Evolutionary conservation across 2,888 invertebrate genomes (phyloP).

Genomic region (Hofmannophila pseudospretella): DNA sequence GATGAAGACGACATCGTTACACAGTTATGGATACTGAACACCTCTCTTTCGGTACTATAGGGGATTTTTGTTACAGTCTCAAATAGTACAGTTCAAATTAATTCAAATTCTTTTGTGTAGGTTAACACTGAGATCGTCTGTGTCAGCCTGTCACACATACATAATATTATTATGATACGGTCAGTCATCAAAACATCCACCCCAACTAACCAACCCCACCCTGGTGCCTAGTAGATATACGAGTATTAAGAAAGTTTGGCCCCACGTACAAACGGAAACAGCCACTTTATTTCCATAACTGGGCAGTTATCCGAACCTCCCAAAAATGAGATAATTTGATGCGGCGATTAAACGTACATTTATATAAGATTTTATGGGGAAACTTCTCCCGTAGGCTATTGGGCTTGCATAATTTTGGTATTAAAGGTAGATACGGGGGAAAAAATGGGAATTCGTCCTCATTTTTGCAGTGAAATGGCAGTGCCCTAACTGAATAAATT

Average conservation of each 20-base stretch:
- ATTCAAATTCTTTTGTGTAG: too few relatives aligned
- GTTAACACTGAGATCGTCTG: too few relatives aligned
- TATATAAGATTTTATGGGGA: constrained; percentile 45
- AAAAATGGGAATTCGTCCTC: constrained; percentile 14
- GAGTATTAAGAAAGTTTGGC: neutral
- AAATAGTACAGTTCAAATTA: too few relatives aligned
- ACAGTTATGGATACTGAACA: too few relatives aligned
- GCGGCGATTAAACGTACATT: constrained; percentile 47
- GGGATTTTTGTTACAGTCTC: too few relatives aligned
- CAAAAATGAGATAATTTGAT: constrained; percentile 60
- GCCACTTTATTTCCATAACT: constrained; percentile 38
- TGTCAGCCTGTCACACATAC: too few relatives aligned
- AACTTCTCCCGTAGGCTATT: constrained; percentile 37
- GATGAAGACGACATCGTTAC: too few relatives aligned
- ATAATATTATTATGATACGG: too few relatives aligned
- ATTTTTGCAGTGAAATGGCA: constrained; percentile 1
- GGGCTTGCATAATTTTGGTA: constrained; percentile 46
- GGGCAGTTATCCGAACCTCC: constrained; percentile 18
- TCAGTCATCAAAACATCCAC: too few relatives aligned
- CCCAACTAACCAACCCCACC: neutral
- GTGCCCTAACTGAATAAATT: too few relatives aligned
- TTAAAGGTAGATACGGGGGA: constrained; percentile 25
- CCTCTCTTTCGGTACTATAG: too few relatives aligned
- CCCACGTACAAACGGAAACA: constrained; percentile 18
- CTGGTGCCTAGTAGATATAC: too few relatives aligned